Evolutionary conservation across 2,888 invertebrate genomes (phyloP).

Genomic region (Andrena chrysosceles): DNA sequence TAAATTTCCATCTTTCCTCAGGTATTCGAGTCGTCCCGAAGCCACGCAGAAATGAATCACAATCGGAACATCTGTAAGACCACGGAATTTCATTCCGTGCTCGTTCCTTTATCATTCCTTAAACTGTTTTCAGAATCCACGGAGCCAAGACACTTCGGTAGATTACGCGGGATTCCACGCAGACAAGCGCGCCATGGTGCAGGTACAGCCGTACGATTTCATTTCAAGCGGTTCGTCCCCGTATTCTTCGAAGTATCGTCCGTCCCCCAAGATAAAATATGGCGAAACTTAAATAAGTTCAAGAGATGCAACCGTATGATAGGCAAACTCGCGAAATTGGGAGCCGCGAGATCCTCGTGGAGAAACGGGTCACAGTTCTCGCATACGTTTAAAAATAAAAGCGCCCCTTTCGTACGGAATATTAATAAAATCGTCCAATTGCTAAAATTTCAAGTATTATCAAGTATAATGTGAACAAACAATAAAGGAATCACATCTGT

Average conservation of each 20-base stretch:
- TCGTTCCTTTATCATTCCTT: constrained; percentile 32
- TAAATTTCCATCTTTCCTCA: neutral
- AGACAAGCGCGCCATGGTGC: constrained; percentile 43
- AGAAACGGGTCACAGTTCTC: constrained; percentile 30
- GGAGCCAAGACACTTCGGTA: constrained; percentile 54
- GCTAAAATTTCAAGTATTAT: constrained; percentile 25
- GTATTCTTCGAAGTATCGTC: constrained; percentile 64
- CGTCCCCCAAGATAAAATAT: constrained; percentile 70
- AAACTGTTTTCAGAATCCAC: constrained; percentile 40
- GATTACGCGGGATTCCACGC: constrained; percentile 51
- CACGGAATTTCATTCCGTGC: constrained; percentile 35
- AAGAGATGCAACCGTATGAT: constrained; percentile 73
- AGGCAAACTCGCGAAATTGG: constrained; percentile 70
- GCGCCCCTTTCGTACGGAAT: constrained; percentile 15
- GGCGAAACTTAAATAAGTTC: constrained; percentile 77
- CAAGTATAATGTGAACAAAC: neutral
- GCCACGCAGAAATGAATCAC: neutral
- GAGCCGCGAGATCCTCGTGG: constrained; percentile 23
- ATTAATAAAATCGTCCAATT: constrained; percentile 25
- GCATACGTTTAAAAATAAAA: constrained; percentile 49
- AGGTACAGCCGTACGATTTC: constrained; percentile 64
- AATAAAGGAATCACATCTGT: neutral
- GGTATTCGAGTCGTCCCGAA: neutral
- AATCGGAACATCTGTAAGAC: neutral
- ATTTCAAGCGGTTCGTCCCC: constrained; percentile 55